Conservation (phyloP, 1,140 invertebrate genomes). For the Drosophila funebris region DNA sequence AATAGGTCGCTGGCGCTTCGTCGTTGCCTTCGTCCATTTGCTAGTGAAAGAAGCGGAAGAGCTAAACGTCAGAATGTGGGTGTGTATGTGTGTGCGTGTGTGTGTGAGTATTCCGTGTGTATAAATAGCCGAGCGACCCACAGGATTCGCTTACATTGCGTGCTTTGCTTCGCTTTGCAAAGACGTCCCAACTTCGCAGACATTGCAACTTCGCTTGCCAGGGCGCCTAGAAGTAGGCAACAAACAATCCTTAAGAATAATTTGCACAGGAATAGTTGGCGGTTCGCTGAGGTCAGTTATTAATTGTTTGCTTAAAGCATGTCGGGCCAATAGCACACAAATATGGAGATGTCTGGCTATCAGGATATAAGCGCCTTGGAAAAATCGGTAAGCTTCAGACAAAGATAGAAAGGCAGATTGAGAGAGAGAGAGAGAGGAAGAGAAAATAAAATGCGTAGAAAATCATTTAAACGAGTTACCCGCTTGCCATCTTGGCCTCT, state of each 20-base stretch:
- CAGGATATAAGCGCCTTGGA: slow-evolving; percentile 78
- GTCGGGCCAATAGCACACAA: slow-evolving; percentile 14
- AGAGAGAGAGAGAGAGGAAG: not conserved
- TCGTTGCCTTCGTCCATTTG: slow-evolving; percentile 25
- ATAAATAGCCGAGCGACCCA: slow-evolving; percentile 65
- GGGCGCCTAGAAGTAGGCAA: slow-evolving; percentile 42
- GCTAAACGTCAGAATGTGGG: slow-evolving; percentile 20
- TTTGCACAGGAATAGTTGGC: slow-evolving; percentile 40
- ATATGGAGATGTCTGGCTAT: slow-evolving; percentile 66
- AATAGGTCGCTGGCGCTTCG: slow-evolving; percentile 39
- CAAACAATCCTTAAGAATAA: slow-evolving; percentile 6
- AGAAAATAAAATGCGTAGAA: not conserved
- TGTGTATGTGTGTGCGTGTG: slow-evolving; percentile 27
- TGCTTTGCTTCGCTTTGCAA: slow-evolving; percentile 37
- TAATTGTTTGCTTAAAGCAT: slow-evolving; percentile 14
- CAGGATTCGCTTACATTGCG: slow-evolving; percentile 62
- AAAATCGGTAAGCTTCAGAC: slow-evolving; percentile 72
- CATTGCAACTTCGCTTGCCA: slow-evolving; percentile 24
- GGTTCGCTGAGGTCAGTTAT: slow-evolving; percentile 1
- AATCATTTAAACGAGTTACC: not conserved
- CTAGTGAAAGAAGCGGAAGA: slow-evolving; percentile 49
- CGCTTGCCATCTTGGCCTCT: not conserved
- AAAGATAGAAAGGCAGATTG: not conserved
- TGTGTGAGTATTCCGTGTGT: slow-evolving; percentile 26
- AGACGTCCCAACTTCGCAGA: slow-evolving; percentile 37